These are phyloP conservation scores for Drosophila micromelanica DNA, from an alignment of 1,140 invertebrate species.

Conservation along the genomic window DNA sequence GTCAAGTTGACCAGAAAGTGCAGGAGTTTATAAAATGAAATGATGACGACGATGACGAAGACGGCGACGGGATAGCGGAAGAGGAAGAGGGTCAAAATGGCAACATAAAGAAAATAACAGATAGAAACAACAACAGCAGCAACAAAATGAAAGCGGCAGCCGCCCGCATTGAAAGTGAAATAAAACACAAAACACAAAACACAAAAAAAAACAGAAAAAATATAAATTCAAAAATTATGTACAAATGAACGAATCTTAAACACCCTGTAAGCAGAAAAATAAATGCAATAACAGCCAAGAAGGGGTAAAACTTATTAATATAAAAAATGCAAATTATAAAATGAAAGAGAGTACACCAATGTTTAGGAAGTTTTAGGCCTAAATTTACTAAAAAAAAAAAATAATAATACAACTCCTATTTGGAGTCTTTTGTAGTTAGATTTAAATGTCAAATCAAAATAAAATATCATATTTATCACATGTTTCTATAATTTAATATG, in stretches of 20 bases:
- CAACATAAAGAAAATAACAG: constrained; percentile 62
- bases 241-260: background rate
- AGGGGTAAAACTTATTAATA: no score
- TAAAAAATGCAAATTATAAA: no score
- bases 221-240: no score
- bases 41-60: constrained; percentile 55
- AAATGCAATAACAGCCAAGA: no score
- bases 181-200: constrained; percentile 50
- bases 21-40: constrained; percentile 80
- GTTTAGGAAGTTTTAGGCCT: no score
- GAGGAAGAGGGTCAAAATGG: constrained; percentile 36
- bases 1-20: constrained; percentile 81
- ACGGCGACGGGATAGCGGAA: background rate
- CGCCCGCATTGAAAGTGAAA: constrained; percentile 68
- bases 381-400: background rate
- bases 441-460: no score
- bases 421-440: no score
- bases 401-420: no score
- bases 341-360: no score
- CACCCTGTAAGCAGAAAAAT: background rate
- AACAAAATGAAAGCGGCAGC: constrained; percentile 21
- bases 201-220: background rate
- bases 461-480: no score
- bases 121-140: constrained; percentile 45
- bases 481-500: no score